Evolutionary conservation across 2,113 vertebrate genomes (phyloP).

Genomic region (Panurus biarmicus): DNA sequence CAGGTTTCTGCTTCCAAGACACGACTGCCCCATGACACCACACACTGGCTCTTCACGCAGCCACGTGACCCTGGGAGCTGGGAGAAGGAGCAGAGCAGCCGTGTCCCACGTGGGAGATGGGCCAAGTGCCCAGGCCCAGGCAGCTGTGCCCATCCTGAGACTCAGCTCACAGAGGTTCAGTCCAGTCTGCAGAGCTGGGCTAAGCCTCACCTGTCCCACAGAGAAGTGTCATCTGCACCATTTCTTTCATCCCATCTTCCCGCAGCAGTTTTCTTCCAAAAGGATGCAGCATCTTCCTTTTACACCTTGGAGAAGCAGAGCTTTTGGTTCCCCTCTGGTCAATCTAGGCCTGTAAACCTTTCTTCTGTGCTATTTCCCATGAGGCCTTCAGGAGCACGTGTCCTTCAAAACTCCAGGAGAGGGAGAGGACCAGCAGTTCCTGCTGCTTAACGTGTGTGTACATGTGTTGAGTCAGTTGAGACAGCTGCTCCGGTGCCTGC

Average conservation of each 20-base stretch:
- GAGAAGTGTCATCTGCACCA: rapidly evolving
- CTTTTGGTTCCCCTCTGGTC: not conserved
- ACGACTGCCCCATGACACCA: not conserved
- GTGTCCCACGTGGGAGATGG: rapidly evolving
- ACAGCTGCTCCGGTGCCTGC: not conserved
- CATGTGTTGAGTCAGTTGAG: not conserved
- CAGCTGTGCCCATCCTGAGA: rapidly evolving
- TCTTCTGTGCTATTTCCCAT: not conserved
- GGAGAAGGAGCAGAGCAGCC: not conserved
- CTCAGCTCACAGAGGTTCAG: rapidly evolving
- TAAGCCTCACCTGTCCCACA: not conserved
- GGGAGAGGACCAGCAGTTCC: not conserved
- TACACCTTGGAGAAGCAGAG: not conserved
- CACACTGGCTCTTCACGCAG: rapidly evolving
- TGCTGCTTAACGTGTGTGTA: rapidly evolving
- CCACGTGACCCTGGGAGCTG: not conserved
- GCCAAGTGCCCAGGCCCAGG: not conserved
- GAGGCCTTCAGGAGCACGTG: not conserved
- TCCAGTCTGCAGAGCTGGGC: not conserved
- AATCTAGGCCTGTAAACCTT: not conserved
- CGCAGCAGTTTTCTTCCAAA: not conserved
- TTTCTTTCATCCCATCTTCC: not conserved
- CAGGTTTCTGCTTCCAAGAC: not conserved
- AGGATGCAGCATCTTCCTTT: not conserved
- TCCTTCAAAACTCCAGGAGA: not conserved